These are phyloP conservation scores for Zootermopsis nevadensis DNA, from an alignment of 2,888 invertebrate genomes.

Conservation along the genomic window DNA sequence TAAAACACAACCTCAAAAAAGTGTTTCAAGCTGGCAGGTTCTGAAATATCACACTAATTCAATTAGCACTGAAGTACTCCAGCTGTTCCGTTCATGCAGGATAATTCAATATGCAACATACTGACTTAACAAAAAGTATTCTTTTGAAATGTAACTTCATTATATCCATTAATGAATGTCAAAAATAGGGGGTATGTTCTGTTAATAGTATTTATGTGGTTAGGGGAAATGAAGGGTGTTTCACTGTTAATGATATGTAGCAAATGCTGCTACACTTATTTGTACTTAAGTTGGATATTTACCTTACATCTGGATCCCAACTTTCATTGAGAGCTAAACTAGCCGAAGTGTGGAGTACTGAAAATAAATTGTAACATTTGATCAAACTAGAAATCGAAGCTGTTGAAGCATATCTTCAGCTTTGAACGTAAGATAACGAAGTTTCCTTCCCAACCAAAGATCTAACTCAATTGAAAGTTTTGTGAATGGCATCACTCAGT, in stretches of 20 bases:
- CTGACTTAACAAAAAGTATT: not conserved
- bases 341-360: constrained; percentile 98
- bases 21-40: constrained; percentile 23
- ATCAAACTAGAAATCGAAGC: constrained; percentile 21
- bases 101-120: constrained; percentile 3
- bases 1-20: constrained; percentile 41
- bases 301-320: constrained; percentile 95
- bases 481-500: not conserved
- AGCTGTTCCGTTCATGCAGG: not conserved
- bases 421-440: constrained; percentile 11
- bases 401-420: constrained; percentile 14
- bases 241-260: constrained; percentile 18
- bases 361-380: constrained; percentile 59
- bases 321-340: constrained; percentile 97
- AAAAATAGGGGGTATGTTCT: constrained; percentile 14
- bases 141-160: constrained; percentile 3
- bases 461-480: constrained; percentile 8
- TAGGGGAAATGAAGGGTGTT: not conserved
- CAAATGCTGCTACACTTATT: constrained; percentile 18
- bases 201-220: constrained; percentile 5
- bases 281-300: constrained; percentile 52
- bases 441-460: constrained; percentile 10
- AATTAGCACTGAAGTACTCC: constrained; percentile 27
- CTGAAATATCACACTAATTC: constrained; percentile 27
- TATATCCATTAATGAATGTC: constrained; percentile 21